A percentile compares a stretch with the other conserved stretches of the same genome.
phyloP scores from a whole-genome alignment of 2,113 vertebrate species.

The Paramisgurnus dabryanus region DNA sequence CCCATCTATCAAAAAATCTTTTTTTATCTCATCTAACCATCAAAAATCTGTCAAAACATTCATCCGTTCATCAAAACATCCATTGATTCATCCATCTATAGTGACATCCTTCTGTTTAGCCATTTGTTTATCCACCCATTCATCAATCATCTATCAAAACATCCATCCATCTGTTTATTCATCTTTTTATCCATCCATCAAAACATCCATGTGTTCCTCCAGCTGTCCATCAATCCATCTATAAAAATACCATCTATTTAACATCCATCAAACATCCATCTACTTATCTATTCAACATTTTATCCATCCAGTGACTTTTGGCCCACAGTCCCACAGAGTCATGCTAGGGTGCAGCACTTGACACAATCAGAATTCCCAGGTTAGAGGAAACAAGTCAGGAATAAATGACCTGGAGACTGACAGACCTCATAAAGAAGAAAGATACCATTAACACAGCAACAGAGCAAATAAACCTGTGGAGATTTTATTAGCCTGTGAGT shows the following conservation, averaged over 20 bases:
- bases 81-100: neutral
- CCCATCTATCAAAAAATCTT: no score
- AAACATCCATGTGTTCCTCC: neutral
- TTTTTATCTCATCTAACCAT: no score
- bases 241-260: no score
- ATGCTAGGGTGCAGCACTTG: constrained; percentile 10
- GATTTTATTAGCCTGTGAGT: constrained; percentile 36
- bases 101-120: no score
- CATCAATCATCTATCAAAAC: neutral
- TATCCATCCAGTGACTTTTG: neutral
- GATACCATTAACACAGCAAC: constrained; percentile 21
- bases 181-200: neutral
- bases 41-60: neutral
- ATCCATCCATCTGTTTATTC: neutral
- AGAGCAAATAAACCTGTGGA: constrained; percentile 40
- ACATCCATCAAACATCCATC: neutral
- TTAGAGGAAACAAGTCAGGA: constrained; percentile 14
- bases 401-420: constrained; percentile 22
- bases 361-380: constrained; percentile 31
- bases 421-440: constrained; percentile 19
- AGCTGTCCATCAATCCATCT: neutral
- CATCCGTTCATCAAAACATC: neutral
- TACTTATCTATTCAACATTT: no score
- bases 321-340: neutral
- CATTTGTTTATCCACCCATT: neutral